A percentile compares a stretch with the other conserved stretches of the same genome.
Conservation (phyloP, 2,888 invertebrate species). For the Meghimatium bilineatum region DNA sequence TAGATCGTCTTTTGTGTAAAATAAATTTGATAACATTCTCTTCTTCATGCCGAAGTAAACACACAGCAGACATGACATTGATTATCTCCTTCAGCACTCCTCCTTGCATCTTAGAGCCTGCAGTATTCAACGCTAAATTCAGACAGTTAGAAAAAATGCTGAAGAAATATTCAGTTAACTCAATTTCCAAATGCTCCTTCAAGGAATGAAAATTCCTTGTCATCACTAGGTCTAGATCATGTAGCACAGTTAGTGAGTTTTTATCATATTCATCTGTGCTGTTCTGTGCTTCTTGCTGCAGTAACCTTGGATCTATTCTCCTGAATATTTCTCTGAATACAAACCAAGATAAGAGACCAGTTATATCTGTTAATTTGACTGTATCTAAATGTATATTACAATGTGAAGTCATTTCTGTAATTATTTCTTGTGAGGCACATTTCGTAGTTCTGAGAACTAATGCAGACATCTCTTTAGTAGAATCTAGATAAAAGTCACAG, state of each 20-base stretch:
- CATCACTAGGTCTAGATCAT: slow-evolving; percentile 26
- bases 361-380: background rate
- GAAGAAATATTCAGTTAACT: slow-evolving; percentile 13
- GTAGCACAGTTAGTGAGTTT: slow-evolving; percentile 9
- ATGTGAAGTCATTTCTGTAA: background rate
- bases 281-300: slow-evolving; percentile 25
- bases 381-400: background rate
- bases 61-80: background rate
- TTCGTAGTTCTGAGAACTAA: background rate
- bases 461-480: slow-evolving; percentile 39
- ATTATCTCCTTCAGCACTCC: background rate
- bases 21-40: slow-evolving; percentile 16
- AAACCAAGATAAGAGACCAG: slow-evolving; percentile 14
- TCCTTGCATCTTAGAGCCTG: background rate
- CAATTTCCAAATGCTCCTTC: background rate
- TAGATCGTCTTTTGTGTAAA: slow-evolving; percentile 7
- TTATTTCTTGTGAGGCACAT: slow-evolving; percentile 18
- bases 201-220: background rate
- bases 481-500: slow-evolving; percentile 15
- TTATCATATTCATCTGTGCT: slow-evolving; percentile 47
- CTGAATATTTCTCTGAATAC: slow-evolving; percentile 20
- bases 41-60: background rate
- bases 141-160: background rate
- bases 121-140: background rate
- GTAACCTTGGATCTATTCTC: slow-evolving; percentile 9